Percentiles rank a stretch among this genome's conserved stretches.
phyloP scores from a whole-genome alignment of 2,888 invertebrate genomes.

The Muschampia plurimacula region DNA sequence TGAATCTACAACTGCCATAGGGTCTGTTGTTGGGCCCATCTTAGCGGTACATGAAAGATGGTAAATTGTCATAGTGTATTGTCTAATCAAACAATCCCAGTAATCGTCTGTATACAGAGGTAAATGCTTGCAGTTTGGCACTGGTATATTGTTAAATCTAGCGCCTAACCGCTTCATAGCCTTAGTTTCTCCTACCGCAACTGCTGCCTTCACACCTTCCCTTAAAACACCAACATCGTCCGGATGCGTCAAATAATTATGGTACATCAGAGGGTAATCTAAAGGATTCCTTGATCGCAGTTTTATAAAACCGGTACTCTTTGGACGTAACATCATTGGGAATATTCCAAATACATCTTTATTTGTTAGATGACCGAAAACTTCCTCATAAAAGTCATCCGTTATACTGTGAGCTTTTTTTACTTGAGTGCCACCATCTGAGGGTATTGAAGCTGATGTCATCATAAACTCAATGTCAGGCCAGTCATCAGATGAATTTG shows the following conservation, averaged over 20 bases:
- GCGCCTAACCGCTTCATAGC: slow-evolving; percentile 93
- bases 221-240: slow-evolving; percentile 93
- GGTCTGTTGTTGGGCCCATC: slow-evolving; percentile 92
- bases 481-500: slow-evolving; percentile 94
- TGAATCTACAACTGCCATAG: slow-evolving; percentile 93
- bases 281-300: slow-evolving; percentile 89
- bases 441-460: slow-evolving; percentile 92
- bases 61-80: slow-evolving; percentile 95
- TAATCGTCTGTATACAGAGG: slow-evolving; percentile 93
- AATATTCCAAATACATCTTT: slow-evolving; percentile 93
- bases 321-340: slow-evolving; percentile 96
- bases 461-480: slow-evolving; percentile 97
- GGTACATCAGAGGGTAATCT: slow-evolving; percentile 94
- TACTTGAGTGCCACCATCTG: slow-evolving; percentile 93
- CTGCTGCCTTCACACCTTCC: slow-evolving; percentile 94
- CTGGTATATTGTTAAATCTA: slow-evolving; percentile 89
- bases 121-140: slow-evolving; percentile 94
- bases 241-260: slow-evolving; percentile 96
- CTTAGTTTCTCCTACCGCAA: slow-evolving; percentile 92
- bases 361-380: slow-evolving; percentile 89
- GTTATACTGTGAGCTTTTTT: slow-evolving; percentile 93
- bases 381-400: slow-evolving; percentile 92
- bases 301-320: slow-evolving; percentile 93
- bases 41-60: slow-evolving; percentile 94
- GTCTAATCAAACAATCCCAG: slow-evolving; percentile 93